Evolutionary conservation across 1,140 invertebrate genomes (phyloP).

Genomic region (Drosophila nasuta): DNA sequence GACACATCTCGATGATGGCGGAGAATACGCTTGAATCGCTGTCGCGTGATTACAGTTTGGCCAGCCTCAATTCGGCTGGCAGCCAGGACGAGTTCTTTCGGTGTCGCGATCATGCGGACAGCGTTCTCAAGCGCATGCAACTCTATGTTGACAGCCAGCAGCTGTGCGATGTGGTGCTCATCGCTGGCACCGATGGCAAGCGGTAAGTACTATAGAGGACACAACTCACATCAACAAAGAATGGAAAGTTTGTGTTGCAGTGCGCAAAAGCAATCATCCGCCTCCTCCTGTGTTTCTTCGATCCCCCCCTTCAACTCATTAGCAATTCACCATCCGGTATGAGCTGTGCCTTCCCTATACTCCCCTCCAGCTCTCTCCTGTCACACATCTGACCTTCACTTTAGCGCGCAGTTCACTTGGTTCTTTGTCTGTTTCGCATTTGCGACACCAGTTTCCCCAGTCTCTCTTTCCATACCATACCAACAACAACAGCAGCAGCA

Average conservation of each 20-base stretch:
- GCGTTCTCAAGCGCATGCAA: constrained; percentile 92
- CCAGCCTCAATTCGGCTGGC: constrained; percentile 76
- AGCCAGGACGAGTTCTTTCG: constrained; percentile 91
- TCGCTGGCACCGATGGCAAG: constrained; percentile 88
- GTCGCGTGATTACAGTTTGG: constrained; percentile 77
- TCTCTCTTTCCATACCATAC: not conserved
- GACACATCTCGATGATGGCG: constrained; percentile 73
- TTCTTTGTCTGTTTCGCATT: constrained; percentile 70
- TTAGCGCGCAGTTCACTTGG: constrained; percentile 51
- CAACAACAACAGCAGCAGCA: too few relatives aligned
- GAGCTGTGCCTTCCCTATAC: constrained; percentile 2
- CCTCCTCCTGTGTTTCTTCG: not conserved
- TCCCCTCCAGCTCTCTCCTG: not conserved
- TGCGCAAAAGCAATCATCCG: constrained; percentile 38
- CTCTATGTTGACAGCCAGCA: constrained; percentile 91
- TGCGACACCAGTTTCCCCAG: constrained; percentile 34
- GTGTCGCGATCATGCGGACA: constrained; percentile 92
- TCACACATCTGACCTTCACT: constrained; percentile 59
- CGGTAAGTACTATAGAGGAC: constrained; percentile 85
- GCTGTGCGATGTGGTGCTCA: constrained; percentile 91
- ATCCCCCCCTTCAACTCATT: constrained; percentile 32
- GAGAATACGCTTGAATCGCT: constrained; percentile 76
- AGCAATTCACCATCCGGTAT: constrained; percentile 42
- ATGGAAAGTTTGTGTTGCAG: constrained; percentile 53
- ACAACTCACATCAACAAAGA: constrained; percentile 50